phyloP scores from a whole-genome alignment of 2,888 invertebrate genomes.

The Zaprionus obscuricornis region DNA sequence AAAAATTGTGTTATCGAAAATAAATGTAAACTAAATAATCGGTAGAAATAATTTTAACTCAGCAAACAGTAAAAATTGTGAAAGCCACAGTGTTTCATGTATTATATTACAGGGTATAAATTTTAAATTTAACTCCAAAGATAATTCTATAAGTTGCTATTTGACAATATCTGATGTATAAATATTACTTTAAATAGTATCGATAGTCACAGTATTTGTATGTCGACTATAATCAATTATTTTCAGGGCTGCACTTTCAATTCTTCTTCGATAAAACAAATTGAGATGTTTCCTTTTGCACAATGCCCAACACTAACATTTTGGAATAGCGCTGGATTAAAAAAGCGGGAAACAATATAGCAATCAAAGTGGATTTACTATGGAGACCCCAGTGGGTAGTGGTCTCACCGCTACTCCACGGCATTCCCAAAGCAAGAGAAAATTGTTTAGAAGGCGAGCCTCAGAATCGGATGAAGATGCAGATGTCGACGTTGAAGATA shows the following conservation, averaged over 20 bases:
- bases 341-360: conserved; percentile 63
- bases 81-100: too few species aligned
- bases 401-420: conserved; percentile 84
- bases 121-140: too few species aligned
- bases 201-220: conserved; percentile 4
- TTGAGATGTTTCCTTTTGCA: too few species aligned
- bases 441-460: conserved; percentile 84
- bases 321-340: conserved; percentile 43
- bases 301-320: conserved; percentile 34
- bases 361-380: conserved; percentile 42
- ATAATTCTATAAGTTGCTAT: too few species aligned
- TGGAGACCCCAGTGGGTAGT: conserved; percentile 81
- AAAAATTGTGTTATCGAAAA: too few species aligned
- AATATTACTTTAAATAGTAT: neutral
- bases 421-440: conserved; percentile 87
- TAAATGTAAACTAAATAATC: conserved; percentile 8
- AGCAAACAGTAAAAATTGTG: too few species aligned
- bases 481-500: conserved; percentile 57
- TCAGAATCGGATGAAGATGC: conserved; percentile 49
- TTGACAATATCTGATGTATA: too few species aligned
- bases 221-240: neutral
- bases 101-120: too few species aligned
- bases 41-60: neutral
- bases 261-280: too few species aligned
- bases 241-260: neutral